Evolutionary conservation across 2,888 invertebrate species (phyloP), one percentile per base, ranked within the genome.

Genomic region (Ochlodes sylvanus): DNA sequence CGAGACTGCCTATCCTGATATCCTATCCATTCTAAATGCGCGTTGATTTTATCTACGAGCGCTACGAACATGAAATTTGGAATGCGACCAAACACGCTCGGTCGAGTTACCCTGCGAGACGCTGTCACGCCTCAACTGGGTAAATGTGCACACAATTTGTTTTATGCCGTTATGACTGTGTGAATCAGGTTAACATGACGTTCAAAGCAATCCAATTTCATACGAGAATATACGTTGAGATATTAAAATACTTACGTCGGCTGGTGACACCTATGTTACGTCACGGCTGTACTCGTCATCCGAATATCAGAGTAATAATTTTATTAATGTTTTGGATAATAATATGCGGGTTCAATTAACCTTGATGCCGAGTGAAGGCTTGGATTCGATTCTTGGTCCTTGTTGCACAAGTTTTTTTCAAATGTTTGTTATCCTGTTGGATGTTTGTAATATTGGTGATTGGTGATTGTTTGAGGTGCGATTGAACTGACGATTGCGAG

Each of bases 11-110:
- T n/a, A n/a, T n/a, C n/a, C n/a, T n/a, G n/a, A n/a, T n/a, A n/a
- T n/a, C 19, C 50, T 50, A 9, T 17, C 7, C 44, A 50, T 50
- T 19, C 19, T 19, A 17, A 19, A 19, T 50, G 14, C 19, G 12
- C 50, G 50, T 47, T 50, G 19, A 19, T 50, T 50, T 15, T 61
- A 32, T 61, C 47, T 61, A 61, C 27, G 32, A 32, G n/a, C 27
- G 58, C 42, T 44, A 58, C 58, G 34, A 47, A 32, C 44, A 15
- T 47, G 27, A 44, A 61, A 61, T 61, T 61, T 61, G 63, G 63
- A 63, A 27, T 55, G 7, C 42, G n/a, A 63, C 42, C 63, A 63
- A 63, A 44, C 41, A 17, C 56, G 55, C 27, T 63, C 42, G 63
- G 54, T 42, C 42, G 55, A 32, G 63, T 63, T 54, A 63, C 32